Evolutionary conservation across 2,113 vertebrate genomes (phyloP).

Genomic region (Strix uralensis): DNA sequence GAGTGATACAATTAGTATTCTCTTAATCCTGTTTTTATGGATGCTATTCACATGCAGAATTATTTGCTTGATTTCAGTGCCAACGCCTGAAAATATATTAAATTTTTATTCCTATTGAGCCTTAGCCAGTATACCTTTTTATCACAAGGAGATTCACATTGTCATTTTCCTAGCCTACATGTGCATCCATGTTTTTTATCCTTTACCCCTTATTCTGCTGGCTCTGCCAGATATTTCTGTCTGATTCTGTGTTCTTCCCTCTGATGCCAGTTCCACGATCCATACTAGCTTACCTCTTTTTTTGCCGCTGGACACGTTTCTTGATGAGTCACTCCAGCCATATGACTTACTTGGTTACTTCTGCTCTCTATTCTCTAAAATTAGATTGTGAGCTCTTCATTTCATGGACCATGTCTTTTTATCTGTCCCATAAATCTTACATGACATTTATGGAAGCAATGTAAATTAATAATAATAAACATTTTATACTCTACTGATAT

Average conservation of each 20-base stretch:
- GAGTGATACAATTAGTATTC: background rate
- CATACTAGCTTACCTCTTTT: background rate
- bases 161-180: background rate
- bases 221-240: background rate
- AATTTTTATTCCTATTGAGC: background rate
- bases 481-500: background rate
- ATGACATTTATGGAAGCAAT: conserved; percentile 18
- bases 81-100: background rate
- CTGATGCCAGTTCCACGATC: background rate
- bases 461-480: conserved; percentile 53
- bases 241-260: background rate
- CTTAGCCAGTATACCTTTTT: background rate
- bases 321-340: background rate
- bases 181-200: background rate
- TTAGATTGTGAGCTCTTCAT: conserved; percentile 27
- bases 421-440: conserved; percentile 43
- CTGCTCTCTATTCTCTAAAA: background rate
- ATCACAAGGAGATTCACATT: background rate
- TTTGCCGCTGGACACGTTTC: background rate
- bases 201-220: background rate
- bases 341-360: background rate
- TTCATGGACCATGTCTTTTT: conserved; percentile 53
- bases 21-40: background rate
- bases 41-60: background rate
- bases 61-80: background rate